Evolutionary conservation across 2,113 vertebrate species (phyloP).

Genomic region (Erythrolamprus reginae): DNA sequence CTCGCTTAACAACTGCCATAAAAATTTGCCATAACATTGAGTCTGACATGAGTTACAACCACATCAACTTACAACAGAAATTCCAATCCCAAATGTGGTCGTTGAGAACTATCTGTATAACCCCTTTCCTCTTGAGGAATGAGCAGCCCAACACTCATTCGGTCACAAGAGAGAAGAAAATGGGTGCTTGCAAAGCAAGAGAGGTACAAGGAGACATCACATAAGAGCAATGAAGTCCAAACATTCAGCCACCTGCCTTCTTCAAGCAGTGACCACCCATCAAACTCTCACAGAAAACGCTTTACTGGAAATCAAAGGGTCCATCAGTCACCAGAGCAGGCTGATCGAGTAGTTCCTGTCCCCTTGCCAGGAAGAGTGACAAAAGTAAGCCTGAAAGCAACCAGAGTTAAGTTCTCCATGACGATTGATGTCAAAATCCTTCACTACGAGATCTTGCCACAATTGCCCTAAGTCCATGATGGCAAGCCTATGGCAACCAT

Average conservation of each 20-base stretch:
- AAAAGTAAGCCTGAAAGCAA: not conserved
- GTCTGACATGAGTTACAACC: not conserved
- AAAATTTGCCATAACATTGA: not conserved
- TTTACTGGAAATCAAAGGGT: no score
- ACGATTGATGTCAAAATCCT: not conserved
- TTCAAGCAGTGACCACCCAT: not conserved
- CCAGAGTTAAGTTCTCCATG: not conserved
- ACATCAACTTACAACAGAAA: not conserved
- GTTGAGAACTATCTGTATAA: not conserved
- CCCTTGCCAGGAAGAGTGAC: no score
- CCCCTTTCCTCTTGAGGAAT: no score
- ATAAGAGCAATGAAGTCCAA: not conserved
- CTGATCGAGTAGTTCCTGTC: no score
- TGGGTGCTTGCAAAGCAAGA: not conserved
- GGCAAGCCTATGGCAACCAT: no score
- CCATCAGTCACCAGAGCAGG: no score
- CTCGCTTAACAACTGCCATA: not conserved
- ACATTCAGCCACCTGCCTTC: not conserved
- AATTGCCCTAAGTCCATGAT: not conserved
- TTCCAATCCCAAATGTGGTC: not conserved
- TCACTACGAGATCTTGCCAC: not conserved
- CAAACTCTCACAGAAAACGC: not conserved
- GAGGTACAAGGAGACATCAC: not conserved
- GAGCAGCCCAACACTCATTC: not conserved
- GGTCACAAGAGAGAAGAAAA: not conserved